These are phyloP conservation scores for Pocillopora grandis DNA, from an alignment of 92 coral and sea anemone species.

Conservation along the genomic window DNA sequence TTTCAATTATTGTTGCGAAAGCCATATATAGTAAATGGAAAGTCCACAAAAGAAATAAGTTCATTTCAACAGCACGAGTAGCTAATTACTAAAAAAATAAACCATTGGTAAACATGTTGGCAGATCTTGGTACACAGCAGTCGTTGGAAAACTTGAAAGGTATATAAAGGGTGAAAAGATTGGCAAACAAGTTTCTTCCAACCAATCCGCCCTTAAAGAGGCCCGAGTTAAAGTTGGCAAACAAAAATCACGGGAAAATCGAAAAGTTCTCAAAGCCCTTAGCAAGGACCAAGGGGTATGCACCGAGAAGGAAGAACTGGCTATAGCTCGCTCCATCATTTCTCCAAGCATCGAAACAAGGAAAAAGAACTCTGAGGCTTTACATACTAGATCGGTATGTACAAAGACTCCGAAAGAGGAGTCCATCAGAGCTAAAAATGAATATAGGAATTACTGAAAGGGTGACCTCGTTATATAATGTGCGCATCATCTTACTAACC, in stretches of 20 bases:
- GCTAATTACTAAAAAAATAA: neutral
- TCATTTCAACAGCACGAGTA: neutral
- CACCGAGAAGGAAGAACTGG: conserved; percentile 21
- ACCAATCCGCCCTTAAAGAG: conserved; percentile 39
- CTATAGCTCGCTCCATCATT: conserved; percentile 23
- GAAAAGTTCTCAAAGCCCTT: conserved; percentile 34
- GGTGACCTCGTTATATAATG: too few species aligned
- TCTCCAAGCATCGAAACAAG: conserved; percentile 32
- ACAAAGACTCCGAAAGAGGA: neutral
- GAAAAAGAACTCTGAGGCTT: conserved; percentile 25
- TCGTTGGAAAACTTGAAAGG: neutral
- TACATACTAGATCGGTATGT: conserved; percentile 40
- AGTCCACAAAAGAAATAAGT: too few species aligned
- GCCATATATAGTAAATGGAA: too few species aligned
- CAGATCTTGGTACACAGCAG: conserved; percentile 5
- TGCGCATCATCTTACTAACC: too few species aligned
- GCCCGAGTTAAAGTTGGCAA: conserved; percentile 43
- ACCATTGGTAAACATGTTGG: neutral
- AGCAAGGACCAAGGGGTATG: conserved; percentile 17
- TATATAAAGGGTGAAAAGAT: neutral
- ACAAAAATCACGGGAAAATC: conserved; percentile 45
- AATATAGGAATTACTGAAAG: too few species aligned
- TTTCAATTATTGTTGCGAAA: too few species aligned
- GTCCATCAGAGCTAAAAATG: too few species aligned
- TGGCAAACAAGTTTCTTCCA: neutral